A percentile compares a stretch with the other conserved stretches of the same genome.
phyloP scores from a whole-genome alignment of 2,113 vertebrate genomes.

The Ariopsis seemanni region DNA sequence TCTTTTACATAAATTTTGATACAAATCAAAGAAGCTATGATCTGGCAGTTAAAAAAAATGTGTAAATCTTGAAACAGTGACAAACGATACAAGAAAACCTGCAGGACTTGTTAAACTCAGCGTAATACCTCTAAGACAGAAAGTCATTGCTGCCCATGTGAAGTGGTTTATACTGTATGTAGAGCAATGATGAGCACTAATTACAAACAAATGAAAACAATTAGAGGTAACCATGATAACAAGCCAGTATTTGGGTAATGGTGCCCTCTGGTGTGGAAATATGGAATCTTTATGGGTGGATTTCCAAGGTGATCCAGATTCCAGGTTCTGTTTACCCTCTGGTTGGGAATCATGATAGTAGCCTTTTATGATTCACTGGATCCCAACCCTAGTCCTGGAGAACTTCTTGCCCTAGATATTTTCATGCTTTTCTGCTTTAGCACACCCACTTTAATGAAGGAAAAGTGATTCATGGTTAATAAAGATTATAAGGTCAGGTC shows the following conservation, averaged over 20 bases:
- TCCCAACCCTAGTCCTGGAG: not conserved
- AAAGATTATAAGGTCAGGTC: no score
- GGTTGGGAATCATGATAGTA: no score
- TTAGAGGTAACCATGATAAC: not conserved
- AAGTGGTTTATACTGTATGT: not conserved
- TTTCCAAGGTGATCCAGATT: no score
- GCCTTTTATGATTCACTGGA: no score
- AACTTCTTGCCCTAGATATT: not conserved
- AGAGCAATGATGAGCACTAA: not conserved
- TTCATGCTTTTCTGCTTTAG: not conserved
- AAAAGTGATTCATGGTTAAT: not conserved
- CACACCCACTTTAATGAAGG: not conserved
- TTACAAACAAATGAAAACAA: not conserved
- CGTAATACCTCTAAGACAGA: not conserved
- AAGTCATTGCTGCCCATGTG: not conserved
- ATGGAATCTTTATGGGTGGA: no score
- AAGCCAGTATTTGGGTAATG: not conserved
- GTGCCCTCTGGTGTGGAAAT: not conserved
- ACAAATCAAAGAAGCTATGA: not conserved
- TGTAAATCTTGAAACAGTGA: not conserved
- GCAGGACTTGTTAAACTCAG: not conserved
- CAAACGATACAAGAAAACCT: not conserved
- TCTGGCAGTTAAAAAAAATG: not conserved
- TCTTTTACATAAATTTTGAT: not conserved
- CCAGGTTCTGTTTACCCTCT: no score